phyloP scores from a whole-genome alignment of 64 coral and sea anemone genomes.

The Platygyra sinensis region DNA sequence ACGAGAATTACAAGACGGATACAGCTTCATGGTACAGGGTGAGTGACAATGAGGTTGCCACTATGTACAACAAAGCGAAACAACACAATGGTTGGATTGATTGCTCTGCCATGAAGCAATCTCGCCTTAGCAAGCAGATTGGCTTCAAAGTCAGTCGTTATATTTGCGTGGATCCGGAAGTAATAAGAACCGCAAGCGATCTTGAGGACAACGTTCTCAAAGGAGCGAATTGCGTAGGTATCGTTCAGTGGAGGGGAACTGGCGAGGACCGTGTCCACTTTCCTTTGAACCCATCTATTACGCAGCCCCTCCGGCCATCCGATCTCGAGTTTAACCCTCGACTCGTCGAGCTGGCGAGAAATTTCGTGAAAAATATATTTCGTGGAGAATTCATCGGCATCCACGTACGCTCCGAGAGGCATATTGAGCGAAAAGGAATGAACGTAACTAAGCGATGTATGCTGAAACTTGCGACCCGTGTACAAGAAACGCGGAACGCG shows the following conservation, averaged over 20 bases:
- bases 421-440: constrained; percentile 71
- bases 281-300: constrained; percentile 62
- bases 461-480: constrained; percentile 76
- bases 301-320: constrained; percentile 51
- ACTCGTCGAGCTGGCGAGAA: constrained; percentile 77
- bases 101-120: constrained; percentile 80
- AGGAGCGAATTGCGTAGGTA: constrained; percentile 78
- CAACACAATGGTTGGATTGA: constrained; percentile 81
- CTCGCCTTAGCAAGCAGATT: constrained; percentile 84
- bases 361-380: constrained; percentile 68
- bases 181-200: constrained; percentile 69
- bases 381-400: constrained; percentile 77
- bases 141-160: constrained; percentile 92
- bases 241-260: constrained; percentile 92
- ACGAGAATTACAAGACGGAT: constrained; percentile 50
- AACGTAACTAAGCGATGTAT: constrained; percentile 88
- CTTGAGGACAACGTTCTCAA: constrained; percentile 83
- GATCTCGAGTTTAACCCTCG: constrained; percentile 81
- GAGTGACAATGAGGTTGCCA: constrained; percentile 51
- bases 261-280: constrained; percentile 74
- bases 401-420: constrained; percentile 88
- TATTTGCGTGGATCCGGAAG: constrained; percentile 96
- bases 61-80: constrained; percentile 64
- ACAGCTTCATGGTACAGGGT: constrained; percentile 83
- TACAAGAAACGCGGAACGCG: constrained; percentile 52